phyloP scores from a whole-genome alignment of 1,140 invertebrate genomes.

The Sycophila sp. region DNA sequence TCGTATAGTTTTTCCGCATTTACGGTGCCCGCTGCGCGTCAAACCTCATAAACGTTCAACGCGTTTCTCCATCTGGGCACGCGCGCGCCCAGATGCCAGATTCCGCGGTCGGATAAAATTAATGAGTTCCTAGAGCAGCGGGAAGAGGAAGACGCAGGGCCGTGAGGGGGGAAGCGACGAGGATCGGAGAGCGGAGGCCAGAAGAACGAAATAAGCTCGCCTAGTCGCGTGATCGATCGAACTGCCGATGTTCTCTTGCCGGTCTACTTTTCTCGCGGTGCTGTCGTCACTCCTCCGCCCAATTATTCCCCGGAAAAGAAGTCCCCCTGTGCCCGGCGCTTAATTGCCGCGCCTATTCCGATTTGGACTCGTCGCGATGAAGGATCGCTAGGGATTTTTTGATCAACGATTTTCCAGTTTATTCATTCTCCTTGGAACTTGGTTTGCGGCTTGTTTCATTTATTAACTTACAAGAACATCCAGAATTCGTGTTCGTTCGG shows the following conservation, averaged over 20 bases:
- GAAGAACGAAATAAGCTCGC: slow-evolving; percentile 23
- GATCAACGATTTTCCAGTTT: too few species aligned
- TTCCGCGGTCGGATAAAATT: slow-evolving; percentile 31
- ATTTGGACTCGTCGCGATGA: too few species aligned
- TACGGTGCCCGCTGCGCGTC: not conserved
- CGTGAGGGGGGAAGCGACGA: not conserved
- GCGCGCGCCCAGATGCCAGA: slow-evolving; percentile 16
- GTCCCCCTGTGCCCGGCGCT: not conserved
- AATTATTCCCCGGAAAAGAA: slow-evolving; percentile 19
- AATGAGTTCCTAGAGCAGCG: slow-evolving; percentile 29
- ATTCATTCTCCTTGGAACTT: too few species aligned
- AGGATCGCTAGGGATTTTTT: too few species aligned
- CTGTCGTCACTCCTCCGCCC: slow-evolving; percentile 5
- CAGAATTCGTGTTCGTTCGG: too few species aligned
- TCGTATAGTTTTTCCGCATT: not conserved
- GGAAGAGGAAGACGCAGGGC: not conserved
- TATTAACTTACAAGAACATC: too few species aligned
- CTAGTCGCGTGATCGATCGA: slow-evolving; percentile 15
- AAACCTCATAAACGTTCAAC: slow-evolving; percentile 27
- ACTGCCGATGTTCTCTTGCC: not conserved
- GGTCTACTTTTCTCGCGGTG: not conserved
- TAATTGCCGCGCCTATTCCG: too few species aligned
- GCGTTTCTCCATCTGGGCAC: not conserved
- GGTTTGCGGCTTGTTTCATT: too few species aligned
- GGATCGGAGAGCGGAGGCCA: not conserved